These are phyloP conservation scores for Agrochola circellaris DNA, from an alignment of 2,888 invertebrate species.

Conservation along the genomic window DNA sequence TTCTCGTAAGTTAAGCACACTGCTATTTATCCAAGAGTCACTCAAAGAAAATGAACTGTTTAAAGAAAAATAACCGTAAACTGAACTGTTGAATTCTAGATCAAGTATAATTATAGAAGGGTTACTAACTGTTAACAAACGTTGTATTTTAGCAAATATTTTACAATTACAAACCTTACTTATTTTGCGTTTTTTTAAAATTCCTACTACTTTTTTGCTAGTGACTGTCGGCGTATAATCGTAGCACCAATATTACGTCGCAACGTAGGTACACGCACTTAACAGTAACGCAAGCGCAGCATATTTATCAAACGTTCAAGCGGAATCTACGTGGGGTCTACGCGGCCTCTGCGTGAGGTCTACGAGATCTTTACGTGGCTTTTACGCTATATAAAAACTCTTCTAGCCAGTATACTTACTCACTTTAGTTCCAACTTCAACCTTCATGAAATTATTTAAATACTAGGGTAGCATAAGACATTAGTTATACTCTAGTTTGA, in stretches of 20 bases:
- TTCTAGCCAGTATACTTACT: neutral
- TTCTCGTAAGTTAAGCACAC: neutral
- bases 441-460: neutral
- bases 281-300: neutral
- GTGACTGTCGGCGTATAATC: neutral
- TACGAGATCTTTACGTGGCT: neutral
- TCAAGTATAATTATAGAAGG: neutral
- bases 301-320: neutral
- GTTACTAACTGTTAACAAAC: neutral
- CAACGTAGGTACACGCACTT: neutral
- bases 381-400: neutral
- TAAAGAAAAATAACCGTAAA: neutral
- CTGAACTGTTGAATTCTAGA: neutral
- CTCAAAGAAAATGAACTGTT: neutral
- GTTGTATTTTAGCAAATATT: neutral
- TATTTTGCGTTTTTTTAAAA: neutral
- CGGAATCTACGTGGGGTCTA: too few relatives aligned
- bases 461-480: constrained; percentile 1
- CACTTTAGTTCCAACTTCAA: neutral
- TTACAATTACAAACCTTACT: neutral
- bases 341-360: too few relatives aligned
- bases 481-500: neutral
- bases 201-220: too few relatives aligned
- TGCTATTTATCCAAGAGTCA: neutral
- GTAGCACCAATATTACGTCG: neutral